Evolutionary conservation across 2,797 vertebrate genomes (phyloP).

Genomic region (Taeniopygia guttata): DNA sequence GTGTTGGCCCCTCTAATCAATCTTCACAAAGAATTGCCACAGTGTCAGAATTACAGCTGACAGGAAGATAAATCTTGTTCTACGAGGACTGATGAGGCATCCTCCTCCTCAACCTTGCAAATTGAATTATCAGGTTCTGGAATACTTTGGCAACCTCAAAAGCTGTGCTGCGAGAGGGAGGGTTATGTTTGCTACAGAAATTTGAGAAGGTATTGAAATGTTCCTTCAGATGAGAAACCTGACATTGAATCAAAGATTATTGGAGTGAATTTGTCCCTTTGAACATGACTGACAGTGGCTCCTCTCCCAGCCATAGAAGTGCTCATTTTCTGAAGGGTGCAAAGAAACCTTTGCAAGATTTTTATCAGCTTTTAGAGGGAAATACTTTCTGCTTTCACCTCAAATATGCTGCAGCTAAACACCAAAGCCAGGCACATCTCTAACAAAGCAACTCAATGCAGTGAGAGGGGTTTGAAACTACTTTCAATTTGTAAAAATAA

Average conservation of each 20-base stretch:
- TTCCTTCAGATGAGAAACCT: background rate
- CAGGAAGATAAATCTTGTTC: constrained; percentile 44
- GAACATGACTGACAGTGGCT: background rate
- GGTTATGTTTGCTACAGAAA: background rate
- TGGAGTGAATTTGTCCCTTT: background rate
- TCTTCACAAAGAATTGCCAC: background rate
- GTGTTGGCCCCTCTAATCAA: constrained; percentile 28
- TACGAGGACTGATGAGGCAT: constrained; percentile 2
- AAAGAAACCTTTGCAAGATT: background rate
- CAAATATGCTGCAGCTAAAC: background rate
- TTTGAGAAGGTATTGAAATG: background rate
- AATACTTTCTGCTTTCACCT: background rate
- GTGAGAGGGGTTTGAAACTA: background rate
- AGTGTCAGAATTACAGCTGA: constrained; percentile 39
- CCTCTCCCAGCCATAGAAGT: background rate
- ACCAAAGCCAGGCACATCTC: background rate
- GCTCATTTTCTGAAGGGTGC: background rate
- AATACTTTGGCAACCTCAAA: background rate
- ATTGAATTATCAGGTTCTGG: background rate
- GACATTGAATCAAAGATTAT: background rate
- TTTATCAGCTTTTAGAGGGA: background rate
- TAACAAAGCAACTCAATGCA: background rate
- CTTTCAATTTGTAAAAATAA: background rate
- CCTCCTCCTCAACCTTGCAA: constrained; percentile 45
- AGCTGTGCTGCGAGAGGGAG: background rate